phyloP scores from a whole-genome alignment of 2,797 vertebrate genomes.

The Tokudaia muenninki region DNA sequence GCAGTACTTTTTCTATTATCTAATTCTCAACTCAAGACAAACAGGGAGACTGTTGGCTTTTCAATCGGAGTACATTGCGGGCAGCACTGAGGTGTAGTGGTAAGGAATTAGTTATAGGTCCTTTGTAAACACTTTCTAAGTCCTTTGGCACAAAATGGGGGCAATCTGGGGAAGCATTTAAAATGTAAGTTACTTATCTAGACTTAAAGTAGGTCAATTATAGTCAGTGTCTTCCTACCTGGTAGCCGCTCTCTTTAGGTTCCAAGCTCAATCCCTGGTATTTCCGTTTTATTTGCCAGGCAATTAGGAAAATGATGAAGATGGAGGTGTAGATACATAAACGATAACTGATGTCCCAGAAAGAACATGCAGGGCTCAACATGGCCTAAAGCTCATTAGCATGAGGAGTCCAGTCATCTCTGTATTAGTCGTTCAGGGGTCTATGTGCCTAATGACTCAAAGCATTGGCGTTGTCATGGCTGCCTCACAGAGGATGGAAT shows the following conservation, averaged over 20 bases:
- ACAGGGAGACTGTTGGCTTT: slow-evolving; percentile 4
- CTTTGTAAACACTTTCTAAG: background rate
- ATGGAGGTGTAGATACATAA: slow-evolving; percentile 68
- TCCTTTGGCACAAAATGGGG: background rate
- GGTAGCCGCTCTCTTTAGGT: slow-evolving; percentile 62
- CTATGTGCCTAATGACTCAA: slow-evolving; percentile 15
- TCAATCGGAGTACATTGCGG: background rate
- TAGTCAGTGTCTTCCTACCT: slow-evolving; percentile 63
- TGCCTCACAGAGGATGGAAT: slow-evolving; percentile 66
- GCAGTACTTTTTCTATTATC: background rate
- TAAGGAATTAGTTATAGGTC: background rate
- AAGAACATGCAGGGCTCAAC: slow-evolving; percentile 51
- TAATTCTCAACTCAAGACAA: slow-evolving; percentile 14
- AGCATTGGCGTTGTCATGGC: background rate
- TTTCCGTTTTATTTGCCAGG: slow-evolving; percentile 70
- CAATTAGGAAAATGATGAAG: slow-evolving; percentile 70
- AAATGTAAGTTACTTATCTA: slow-evolving; percentile 43
- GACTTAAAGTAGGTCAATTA: background rate
- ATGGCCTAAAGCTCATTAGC: slow-evolving; percentile 55
- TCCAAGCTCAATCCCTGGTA: background rate
- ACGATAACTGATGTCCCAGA: slow-evolving; percentile 20
- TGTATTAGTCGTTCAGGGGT: background rate
- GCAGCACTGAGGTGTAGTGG: background rate
- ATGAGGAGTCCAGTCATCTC: slow-evolving; percentile 52
- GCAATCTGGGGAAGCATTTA: background rate